phyloP scores from a whole-genome alignment of 1,140 invertebrate genomes.

The Magallana angulata region DNA sequence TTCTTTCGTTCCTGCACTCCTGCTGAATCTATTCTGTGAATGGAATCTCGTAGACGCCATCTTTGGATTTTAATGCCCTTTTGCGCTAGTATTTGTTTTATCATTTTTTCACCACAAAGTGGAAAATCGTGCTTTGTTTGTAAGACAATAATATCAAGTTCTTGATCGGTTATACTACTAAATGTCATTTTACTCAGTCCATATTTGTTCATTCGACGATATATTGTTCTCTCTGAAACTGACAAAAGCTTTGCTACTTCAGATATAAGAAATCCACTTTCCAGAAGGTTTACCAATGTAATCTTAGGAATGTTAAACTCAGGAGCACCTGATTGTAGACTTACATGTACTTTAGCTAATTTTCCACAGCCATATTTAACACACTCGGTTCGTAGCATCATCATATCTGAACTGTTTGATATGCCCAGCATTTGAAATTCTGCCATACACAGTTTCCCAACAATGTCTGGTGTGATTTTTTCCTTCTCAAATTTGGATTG shows the following conservation, averaged over 20 bases:
- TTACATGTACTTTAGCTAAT: not conserved
- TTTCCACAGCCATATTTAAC: slow-evolving; percentile 4
- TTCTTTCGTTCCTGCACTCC: slow-evolving; percentile 25
- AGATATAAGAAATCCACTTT: slow-evolving; percentile 40
- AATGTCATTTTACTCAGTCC: slow-evolving; percentile 28
- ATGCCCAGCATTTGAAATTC: slow-evolving; percentile 28
- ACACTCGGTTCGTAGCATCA: slow-evolving; percentile 15
- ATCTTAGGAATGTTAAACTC: not conserved
- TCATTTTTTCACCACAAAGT: slow-evolving; percentile 45
- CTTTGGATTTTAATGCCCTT: slow-evolving; percentile 43
- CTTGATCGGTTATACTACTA: slow-evolving; percentile 3
- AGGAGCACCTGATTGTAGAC: not conserved
- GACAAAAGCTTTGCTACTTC: slow-evolving; percentile 33
- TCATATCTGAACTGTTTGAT: slow-evolving; percentile 27
- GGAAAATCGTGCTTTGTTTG: slow-evolving; percentile 42
- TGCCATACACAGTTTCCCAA: not conserved
- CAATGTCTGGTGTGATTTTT: slow-evolving; percentile 33
- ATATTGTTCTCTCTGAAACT: slow-evolving; percentile 40
- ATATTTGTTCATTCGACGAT: slow-evolving; percentile 12
- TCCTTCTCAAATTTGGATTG: slow-evolving; percentile 4
- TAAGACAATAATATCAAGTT: not conserved
- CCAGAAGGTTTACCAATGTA: slow-evolving; percentile 33
- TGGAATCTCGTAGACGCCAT: slow-evolving; percentile 42
- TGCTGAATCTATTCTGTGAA: slow-evolving; percentile 35
- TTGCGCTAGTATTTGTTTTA: slow-evolving; percentile 15